Percentiles rank a stretch among this genome's conserved stretches.
Evolutionary conservation across 1,140 invertebrate genomes (phyloP).

Genomic region (Drosophila rhopaloa): DNA sequence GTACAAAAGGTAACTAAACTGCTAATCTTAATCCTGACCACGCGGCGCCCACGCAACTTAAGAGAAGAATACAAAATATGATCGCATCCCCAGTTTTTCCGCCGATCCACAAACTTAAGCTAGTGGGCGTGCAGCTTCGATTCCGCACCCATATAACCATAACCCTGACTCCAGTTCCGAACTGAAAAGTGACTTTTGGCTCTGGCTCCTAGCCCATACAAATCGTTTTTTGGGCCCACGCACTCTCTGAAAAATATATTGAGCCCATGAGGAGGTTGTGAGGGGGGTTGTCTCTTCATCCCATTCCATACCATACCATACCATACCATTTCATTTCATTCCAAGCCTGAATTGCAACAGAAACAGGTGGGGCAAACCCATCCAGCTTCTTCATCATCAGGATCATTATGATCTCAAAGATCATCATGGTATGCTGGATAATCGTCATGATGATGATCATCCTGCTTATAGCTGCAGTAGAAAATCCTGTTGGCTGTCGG

Average conservation of each 20-base stretch:
- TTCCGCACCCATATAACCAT: slow-evolving; percentile 52
- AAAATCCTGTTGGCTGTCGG: slow-evolving; percentile 67
- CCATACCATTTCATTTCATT: slow-evolving; percentile 5
- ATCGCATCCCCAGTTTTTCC: neutral
- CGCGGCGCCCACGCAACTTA: slow-evolving; percentile 33
- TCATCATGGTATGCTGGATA: slow-evolving; percentile 7
- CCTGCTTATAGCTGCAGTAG: slow-evolving; percentile 14
- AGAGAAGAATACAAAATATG: slow-evolving; percentile 15
- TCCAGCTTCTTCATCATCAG: slow-evolving; percentile 18
- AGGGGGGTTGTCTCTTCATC: neutral
- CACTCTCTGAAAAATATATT: slow-evolving; percentile 28
- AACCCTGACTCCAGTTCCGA: slow-evolving; percentile 10
- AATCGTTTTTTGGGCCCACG: slow-evolving; percentile 48
- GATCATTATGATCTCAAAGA: slow-evolving; percentile 11
- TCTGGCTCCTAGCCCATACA: slow-evolving; percentile 29
- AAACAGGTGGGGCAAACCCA: slow-evolving; percentile 43
- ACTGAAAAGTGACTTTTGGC: neutral
- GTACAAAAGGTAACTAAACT: slow-evolving; percentile 44
- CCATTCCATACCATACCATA: slow-evolving; percentile 1
- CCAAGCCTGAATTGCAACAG: slow-evolving; percentile 28
- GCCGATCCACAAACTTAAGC: neutral
- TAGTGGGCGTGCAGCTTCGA: slow-evolving; percentile 41
- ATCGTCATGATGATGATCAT: slow-evolving; percentile 16
- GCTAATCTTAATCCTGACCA: slow-evolving; percentile 51
- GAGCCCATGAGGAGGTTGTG: neutral